phyloP scores from a whole-genome alignment of 2,888 invertebrate genomes.

The Dolichopus griseipennis region DNA sequence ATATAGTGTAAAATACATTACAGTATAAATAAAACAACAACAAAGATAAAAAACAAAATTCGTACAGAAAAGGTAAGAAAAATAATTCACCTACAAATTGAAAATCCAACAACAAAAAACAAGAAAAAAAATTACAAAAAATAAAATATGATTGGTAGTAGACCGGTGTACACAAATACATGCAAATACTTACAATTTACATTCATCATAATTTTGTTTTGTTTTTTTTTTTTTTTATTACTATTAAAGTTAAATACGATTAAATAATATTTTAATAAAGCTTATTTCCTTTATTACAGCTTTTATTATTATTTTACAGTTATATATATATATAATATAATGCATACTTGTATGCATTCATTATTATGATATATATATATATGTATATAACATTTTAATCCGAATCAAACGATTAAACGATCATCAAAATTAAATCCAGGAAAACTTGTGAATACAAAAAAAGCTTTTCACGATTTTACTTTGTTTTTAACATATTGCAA shows the following conservation, averaged over 20 bases:
- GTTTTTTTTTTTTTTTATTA: neutral
- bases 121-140: neutral
- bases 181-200: neutral
- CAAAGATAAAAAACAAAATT: neutral
- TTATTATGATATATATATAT: neutral
- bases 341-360: neutral
- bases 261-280: neutral
- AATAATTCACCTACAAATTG: neutral
- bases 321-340: neutral
- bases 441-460: neutral
- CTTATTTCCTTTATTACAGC: neutral
- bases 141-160: neutral
- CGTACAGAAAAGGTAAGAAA: neutral
- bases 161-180: neutral
- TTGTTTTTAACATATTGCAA: no score
- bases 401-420: neutral
- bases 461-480: neutral
- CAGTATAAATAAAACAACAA: neutral
- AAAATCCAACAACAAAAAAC: neutral
- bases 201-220: neutral
- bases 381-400: neutral
- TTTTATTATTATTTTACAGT: neutral
- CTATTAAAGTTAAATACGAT: neutral
- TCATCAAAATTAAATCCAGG: neutral
- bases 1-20: constrained; percentile 6